A percentile compares a stretch with the other conserved stretches of the same genome.
phyloP scores from a whole-genome alignment of 2,113 vertebrate species.

The Heloderma charlesbogerti region DNA sequence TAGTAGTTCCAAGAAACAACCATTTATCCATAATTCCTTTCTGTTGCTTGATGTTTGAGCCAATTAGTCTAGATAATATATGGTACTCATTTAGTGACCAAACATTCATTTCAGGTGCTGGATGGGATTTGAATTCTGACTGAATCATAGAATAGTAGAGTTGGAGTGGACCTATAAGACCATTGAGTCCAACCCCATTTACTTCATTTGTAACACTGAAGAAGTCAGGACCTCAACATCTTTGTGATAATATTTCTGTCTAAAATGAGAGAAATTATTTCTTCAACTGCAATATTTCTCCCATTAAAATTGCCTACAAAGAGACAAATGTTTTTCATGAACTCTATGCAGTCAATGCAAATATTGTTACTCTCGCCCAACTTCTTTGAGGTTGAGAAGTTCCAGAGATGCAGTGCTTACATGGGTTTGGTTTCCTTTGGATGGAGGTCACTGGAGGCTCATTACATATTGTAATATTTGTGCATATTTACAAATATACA shows the following conservation, averaged over 20 bases:
- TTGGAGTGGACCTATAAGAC: too few relatives aligned
- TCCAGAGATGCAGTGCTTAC: too few relatives aligned
- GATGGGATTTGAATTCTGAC: neutral
- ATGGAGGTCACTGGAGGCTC: too few relatives aligned
- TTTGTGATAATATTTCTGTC: neutral
- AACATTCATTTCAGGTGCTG: neutral
- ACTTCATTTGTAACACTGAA: neutral
- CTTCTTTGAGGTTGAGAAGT: too few relatives aligned
- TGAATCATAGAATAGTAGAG: too few relatives aligned
- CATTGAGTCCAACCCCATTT: too few relatives aligned
- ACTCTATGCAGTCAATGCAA: neutral
- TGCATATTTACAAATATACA: too few relatives aligned
- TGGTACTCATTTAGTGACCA: neutral
- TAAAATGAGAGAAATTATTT: constrained; percentile 33
- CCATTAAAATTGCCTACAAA: neutral
- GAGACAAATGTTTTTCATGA: neutral
- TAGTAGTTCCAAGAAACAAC: too few relatives aligned
- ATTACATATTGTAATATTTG: too few relatives aligned
- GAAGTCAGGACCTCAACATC: constrained; percentile 11
- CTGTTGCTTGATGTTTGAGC: neutral
- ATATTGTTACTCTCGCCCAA: neutral
- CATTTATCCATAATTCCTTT: neutral
- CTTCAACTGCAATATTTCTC: neutral
- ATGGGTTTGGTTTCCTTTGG: too few relatives aligned
- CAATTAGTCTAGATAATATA: neutral